Evolutionary conservation across 2,797 vertebrate species (phyloP).

Genomic region (Lutjanus argentimaculatus): DNA sequence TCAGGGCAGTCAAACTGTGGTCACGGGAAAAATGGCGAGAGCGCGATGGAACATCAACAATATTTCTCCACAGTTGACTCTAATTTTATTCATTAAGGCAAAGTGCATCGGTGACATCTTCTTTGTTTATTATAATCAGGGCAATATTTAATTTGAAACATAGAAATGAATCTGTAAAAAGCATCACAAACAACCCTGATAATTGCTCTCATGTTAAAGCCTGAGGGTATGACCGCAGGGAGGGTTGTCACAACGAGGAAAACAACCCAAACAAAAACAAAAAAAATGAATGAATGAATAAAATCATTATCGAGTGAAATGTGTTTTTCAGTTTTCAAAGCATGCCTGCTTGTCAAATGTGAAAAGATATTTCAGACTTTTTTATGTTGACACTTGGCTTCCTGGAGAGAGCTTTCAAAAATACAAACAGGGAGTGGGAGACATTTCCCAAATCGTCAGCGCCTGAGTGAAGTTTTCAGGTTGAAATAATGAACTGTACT

Average conservation of each 20-base stretch:
- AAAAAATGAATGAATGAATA: constrained; percentile 27
- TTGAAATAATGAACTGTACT: constrained; percentile 26
- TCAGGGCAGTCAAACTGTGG: constrained; percentile 32
- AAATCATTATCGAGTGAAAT: constrained; percentile 26
- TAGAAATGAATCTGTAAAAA: constrained; percentile 21
- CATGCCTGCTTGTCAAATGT: constrained; percentile 26
- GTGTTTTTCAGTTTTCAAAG: constrained; percentile 25
- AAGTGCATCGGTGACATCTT: constrained; percentile 9
- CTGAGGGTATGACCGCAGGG: neutral
- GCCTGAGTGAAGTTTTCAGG: constrained; percentile 45
- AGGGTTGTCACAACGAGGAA: constrained; percentile 20
- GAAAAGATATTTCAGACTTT: neutral
- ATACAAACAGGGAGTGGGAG: constrained; percentile 36
- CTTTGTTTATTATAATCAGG: constrained; percentile 7
- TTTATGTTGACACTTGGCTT: constrained; percentile 27
- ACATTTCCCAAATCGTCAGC: constrained; percentile 11
- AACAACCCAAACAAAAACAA: constrained; percentile 12
- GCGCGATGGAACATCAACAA: neutral
- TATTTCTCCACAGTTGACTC: neutral
- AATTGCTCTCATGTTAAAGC: constrained; percentile 10
- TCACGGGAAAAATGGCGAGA: neutral
- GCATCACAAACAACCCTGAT: constrained; percentile 17
- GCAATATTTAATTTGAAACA: constrained; percentile 3
- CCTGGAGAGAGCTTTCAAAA: constrained; percentile 31
- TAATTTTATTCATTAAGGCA: neutral